Conservation (phyloP, 1,140 invertebrate species). For the Cepaea nemoralis region DNA sequence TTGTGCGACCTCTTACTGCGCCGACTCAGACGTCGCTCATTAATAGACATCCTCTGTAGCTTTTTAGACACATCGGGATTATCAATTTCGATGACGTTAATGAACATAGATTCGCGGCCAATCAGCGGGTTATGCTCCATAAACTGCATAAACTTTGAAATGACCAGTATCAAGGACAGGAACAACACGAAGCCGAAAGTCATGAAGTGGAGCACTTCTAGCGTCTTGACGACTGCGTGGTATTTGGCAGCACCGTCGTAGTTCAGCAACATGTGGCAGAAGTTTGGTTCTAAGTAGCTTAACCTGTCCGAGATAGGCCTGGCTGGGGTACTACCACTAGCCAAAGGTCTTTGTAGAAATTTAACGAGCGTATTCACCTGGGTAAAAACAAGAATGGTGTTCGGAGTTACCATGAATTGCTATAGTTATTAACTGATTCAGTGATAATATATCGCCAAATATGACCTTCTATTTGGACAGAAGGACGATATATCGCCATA, state of each 20-base stretch:
- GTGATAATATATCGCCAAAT: too few relatives aligned
- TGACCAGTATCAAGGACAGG: conserved; percentile 55
- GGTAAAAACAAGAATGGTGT: too few relatives aligned
- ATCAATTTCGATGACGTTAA: conserved; percentile 22
- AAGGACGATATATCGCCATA: too few relatives aligned
- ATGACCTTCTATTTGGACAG: too few relatives aligned
- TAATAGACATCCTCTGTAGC: not conserved
- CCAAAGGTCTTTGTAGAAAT: too few relatives aligned
- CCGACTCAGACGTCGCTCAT: not conserved
- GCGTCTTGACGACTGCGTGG: not conserved
- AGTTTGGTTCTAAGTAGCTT: not conserved
- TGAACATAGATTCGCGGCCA: conserved; percentile 48
- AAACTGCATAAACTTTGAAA: conserved; percentile 45
- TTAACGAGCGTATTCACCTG: too few relatives aligned
- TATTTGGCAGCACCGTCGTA: not conserved
- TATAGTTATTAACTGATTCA: too few relatives aligned
- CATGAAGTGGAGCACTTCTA: conserved; percentile 45
- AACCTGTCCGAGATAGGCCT: not conserved
- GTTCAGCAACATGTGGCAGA: not conserved
- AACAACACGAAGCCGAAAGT: conserved; percentile 59
- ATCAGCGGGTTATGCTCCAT: conserved; percentile 42
- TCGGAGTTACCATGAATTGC: too few relatives aligned
- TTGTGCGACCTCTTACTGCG: not conserved
- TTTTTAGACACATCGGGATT: not conserved
- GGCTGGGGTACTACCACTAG: too few relatives aligned